Conservation (phyloP, 2,113 vertebrate genomes). For the Axis porcinus region DNA sequence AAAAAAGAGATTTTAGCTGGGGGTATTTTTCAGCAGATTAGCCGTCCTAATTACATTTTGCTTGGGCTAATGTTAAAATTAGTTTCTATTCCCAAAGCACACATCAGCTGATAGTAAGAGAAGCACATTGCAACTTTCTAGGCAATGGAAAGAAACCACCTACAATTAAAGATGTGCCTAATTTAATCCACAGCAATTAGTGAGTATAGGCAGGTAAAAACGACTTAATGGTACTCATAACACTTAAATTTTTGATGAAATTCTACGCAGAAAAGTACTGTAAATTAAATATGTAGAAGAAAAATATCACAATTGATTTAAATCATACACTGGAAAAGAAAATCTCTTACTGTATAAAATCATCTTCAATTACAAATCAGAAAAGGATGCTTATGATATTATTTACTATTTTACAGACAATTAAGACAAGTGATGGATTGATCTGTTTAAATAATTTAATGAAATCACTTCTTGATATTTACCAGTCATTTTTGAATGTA, state of each 20-base stretch:
- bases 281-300: background rate
- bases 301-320: background rate
- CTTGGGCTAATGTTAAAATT: constrained; percentile 58
- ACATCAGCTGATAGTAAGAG: background rate
- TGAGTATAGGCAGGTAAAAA: background rate
- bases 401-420: background rate
- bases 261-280: background rate
- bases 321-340: background rate
- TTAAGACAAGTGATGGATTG: background rate
- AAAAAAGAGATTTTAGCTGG: constrained; percentile 19
- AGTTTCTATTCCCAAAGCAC: constrained; percentile 42
- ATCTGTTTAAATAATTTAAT: constrained; percentile 42
- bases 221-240: background rate
- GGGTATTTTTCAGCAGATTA: constrained; percentile 62
- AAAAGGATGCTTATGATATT: background rate
- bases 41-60: constrained; percentile 55
- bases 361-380: background rate
- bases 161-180: constrained; percentile 27
- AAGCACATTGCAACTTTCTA: constrained; percentile 2
- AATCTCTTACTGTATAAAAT: background rate
- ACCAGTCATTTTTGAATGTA: constrained; percentile 20
- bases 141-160: constrained; percentile 19
- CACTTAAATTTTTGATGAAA: background rate
- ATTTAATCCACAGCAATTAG: constrained; percentile 17
- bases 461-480: constrained; percentile 44